Conservation (phyloP, 2,888 invertebrate genomes). For the Spodoptera exigua region DNA sequence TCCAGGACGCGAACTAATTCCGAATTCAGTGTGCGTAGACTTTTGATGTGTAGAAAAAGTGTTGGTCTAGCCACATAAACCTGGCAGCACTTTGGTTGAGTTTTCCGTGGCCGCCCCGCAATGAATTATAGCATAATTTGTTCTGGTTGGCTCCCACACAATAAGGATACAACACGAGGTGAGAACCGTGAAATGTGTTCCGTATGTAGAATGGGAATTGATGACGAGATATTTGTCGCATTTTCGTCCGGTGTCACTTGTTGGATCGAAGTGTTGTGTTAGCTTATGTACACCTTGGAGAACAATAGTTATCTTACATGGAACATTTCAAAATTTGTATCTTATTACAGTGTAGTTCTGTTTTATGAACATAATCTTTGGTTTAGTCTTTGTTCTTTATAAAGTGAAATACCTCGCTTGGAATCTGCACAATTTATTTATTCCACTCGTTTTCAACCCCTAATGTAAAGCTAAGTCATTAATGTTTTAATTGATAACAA, state of each 20-base stretch:
- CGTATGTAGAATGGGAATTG: slow-evolving; percentile 68
- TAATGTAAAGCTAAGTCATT: no score
- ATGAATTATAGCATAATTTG: slow-evolving; percentile 78
- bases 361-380: no score
- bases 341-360: no score
- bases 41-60: slow-evolving; percentile 62
- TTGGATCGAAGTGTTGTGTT: slow-evolving; percentile 15
- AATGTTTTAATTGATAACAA: no score
- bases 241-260: slow-evolving; percentile 26
- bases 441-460: no score
- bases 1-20: slow-evolving; percentile 44
- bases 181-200: slow-evolving; percentile 66
- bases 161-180: slow-evolving; percentile 69
- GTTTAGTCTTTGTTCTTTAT: no score
- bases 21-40: slow-evolving; percentile 54
- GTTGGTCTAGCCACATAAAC: slow-evolving; percentile 57
- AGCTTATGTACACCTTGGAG: background rate
- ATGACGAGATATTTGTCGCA: slow-evolving; percentile 68
- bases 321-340: no score
- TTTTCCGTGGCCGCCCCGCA: slow-evolving; percentile 63
- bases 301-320: background rate
- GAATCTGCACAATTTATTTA: no score
- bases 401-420: no score
- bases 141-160: slow-evolving; percentile 67
- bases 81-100: slow-evolving; percentile 56